Evolutionary conservation across 2,113 vertebrate genomes (phyloP).

Genomic region (Ceyx melanurus): DNA sequence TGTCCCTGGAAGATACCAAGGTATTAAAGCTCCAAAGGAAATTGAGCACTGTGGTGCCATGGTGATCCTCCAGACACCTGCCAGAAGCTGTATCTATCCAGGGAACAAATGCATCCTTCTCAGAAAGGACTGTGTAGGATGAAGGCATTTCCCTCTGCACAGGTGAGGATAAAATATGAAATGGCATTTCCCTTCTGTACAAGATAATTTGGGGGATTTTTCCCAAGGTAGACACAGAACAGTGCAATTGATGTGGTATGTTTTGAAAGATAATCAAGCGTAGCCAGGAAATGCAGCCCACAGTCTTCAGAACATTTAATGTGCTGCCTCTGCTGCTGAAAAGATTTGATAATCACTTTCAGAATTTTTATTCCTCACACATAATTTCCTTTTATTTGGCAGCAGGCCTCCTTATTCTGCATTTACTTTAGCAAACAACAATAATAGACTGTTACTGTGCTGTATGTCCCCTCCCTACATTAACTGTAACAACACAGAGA

Average conservation of each 20-base stretch:
- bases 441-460: not conserved
- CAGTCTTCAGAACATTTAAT: not conserved
- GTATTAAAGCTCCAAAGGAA: not conserved
- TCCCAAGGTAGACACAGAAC: not conserved
- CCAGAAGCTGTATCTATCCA: not conserved
- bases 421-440: not conserved
- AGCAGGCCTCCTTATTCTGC: not conserved
- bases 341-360: not conserved
- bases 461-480: not conserved
- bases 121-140: not conserved
- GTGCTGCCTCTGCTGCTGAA: constrained; percentile 7
- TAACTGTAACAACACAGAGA: not conserved
- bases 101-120: not conserved
- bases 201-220: not conserved
- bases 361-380: not conserved
- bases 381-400: constrained; percentile 26
- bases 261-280: not conserved
- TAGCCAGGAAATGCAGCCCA: constrained; percentile 22
- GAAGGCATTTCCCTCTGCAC: not conserved
- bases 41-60: fast-evolving
- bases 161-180: not conserved
- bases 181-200: not conserved
- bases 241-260: not conserved
- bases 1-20: not conserved
- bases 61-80: not conserved